phyloP scores from a whole-genome alignment of 2,888 invertebrate genomes.

The Dryococelus australis region DNA sequence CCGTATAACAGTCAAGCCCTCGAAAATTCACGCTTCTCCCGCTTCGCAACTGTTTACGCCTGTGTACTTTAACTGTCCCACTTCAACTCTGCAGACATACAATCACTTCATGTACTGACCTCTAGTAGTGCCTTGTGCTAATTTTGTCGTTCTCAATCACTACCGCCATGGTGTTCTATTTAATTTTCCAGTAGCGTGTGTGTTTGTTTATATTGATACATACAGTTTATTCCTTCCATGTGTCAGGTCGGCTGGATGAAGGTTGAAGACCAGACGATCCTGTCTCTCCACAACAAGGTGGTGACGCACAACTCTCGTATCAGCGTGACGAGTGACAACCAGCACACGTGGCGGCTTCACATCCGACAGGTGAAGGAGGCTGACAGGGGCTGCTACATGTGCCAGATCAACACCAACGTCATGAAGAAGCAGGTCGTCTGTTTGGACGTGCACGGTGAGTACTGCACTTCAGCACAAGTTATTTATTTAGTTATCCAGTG shows the following conservation, averaged over 20 bases:
- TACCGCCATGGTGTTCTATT: too few species aligned
- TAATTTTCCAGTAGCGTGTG: too few species aligned
- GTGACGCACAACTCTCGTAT: constrained; percentile 86
- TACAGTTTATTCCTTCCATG: constrained; percentile 7
- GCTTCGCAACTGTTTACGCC: too few species aligned
- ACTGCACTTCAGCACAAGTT: neutral
- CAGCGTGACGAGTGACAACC: constrained; percentile 80
- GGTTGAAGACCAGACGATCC: constrained; percentile 89
- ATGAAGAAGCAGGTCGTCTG: constrained; percentile 90
- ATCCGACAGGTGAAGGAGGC: constrained; percentile 82
- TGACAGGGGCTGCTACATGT: constrained; percentile 90
- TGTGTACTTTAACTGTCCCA: too few species aligned
- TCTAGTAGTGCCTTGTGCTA: too few species aligned
- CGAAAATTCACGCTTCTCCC: too few species aligned
- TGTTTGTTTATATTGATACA: too few species aligned
- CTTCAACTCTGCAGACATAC: too few species aligned
- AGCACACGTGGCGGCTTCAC: constrained; percentile 83
- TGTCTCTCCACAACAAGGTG: constrained; percentile 83
- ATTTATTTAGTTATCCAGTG: too few species aligned
- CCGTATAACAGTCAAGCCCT: too few species aligned
- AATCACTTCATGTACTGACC: too few species aligned
- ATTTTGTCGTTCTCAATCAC: too few species aligned
- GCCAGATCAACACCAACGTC: constrained; percentile 87
- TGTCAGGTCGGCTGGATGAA: constrained; percentile 88
- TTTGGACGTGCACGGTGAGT: constrained; percentile 85